Evolutionary conservation across 2,113 vertebrate species (phyloP), one percentile per base, ranked within the genome.

Genomic region (Sturnira hondurensis): DNA sequence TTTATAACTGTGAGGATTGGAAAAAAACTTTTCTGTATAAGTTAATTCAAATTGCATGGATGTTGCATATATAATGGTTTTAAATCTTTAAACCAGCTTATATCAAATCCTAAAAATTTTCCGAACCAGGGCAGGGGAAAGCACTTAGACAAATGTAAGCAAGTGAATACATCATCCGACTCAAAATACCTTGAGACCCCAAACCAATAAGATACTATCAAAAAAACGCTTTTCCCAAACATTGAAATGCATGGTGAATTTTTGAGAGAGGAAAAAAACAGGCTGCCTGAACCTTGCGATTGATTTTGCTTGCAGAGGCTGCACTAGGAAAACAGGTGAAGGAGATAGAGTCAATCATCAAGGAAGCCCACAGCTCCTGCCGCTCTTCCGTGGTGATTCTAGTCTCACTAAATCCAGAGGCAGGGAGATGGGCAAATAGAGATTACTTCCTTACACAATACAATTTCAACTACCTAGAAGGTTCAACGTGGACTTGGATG

Each of bases 11-110:
- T 97, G 96, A 87, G 68, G 47, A 71, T 63, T 94, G 41, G 73
- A 93, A 95, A 96, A 50, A 95, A 45, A 58, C 43, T 93, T 96
- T 96, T 91, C 85, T 88, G 36, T 96, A 80, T 80, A 96, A 97
- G 92, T 97, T 92, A 95, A 92, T 65, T 94, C 77, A 96, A 73
- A 85, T 93, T 92, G 87, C 73, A 61, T 14, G 82, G 5, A 56
- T 83, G 85, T 73, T 92, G 47, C 58, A 80, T 90, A 93, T 86
- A 74, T 38, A 74, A 82, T 50, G 90, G 71, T 47, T 95, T 38
- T 82, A 95, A 92, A 52, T 92, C 71, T 91, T 94, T 93, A 80
- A 22, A 87, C 93, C 43, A 58, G 38, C 89, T 91, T 95, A 78
- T 36, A 54, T 26, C 20, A 96, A 96, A 96, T 95, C n/a, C 56